phyloP scores from a whole-genome alignment of 2,113 vertebrate species.

The Phrynosoma platyrhinos region DNA sequence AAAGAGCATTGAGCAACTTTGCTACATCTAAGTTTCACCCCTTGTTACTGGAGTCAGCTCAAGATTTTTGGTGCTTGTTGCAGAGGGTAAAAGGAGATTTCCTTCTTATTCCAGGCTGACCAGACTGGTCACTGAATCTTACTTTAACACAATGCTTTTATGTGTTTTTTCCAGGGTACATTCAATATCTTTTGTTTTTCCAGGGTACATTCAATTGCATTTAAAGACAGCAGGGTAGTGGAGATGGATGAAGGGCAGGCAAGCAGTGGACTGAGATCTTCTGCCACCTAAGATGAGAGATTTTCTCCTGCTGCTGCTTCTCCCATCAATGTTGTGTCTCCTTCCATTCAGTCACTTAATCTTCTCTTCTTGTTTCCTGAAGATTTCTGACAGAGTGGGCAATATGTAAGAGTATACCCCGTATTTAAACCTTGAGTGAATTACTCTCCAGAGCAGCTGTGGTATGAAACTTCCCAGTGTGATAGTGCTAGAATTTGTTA shows the following conservation, averaged over 20 bases:
- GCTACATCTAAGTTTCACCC: neutral
- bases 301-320: neutral
- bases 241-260: neutral
- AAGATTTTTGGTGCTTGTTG: neutral
- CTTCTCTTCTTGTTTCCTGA: neutral
- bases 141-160: neutral
- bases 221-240: too few species aligned
- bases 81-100: neutral
- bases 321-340: neutral
- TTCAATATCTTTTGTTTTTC: too few species aligned
- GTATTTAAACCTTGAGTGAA: too few species aligned
- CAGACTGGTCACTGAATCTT: neutral
- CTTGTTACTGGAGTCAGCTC: neutral
- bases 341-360: neutral
- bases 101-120: neutral
- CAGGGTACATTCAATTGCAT: neutral
- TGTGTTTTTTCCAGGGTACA: too few species aligned
- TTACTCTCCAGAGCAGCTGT: too few species aligned
- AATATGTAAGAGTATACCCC: neutral
- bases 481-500: neutral
- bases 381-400: neutral
- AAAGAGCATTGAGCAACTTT: neutral
- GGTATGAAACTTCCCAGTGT: too few species aligned
- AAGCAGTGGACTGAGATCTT: neutral
- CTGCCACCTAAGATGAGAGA: neutral